Percentiles rank a stretch among this genome's conserved stretches.
These are phyloP conservation scores for Plutella xylostella DNA, from an alignment of 2,888 invertebrate genomes.

Conservation along the genomic window DNA sequence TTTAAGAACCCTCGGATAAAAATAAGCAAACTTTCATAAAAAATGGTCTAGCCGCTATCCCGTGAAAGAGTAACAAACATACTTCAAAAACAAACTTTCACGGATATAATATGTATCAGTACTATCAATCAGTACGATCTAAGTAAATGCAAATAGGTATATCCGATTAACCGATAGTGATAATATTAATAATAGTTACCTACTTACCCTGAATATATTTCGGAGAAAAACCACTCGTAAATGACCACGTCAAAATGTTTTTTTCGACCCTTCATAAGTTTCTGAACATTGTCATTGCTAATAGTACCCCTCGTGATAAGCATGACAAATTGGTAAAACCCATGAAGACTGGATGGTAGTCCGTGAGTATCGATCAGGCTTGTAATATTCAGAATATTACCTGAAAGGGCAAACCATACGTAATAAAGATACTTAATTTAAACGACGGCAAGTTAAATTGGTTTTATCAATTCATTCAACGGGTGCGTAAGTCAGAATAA, in stretches of 20 bases:
- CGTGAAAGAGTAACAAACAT: too few relatives aligned
- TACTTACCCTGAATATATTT: conserved; percentile 29
- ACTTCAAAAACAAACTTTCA: too few relatives aligned
- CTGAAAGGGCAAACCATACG: not conserved
- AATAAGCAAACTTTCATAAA: too few relatives aligned
- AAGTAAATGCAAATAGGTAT: too few relatives aligned
- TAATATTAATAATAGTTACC: not conserved
- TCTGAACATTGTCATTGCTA: conserved; percentile 23
- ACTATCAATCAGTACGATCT: too few relatives aligned
- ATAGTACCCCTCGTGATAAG: conserved; percentile 19
- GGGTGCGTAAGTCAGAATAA: too few relatives aligned
- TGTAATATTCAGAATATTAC: not conserved
- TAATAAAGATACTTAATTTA: not conserved
- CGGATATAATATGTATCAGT: too few relatives aligned
- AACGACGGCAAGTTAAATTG: not conserved
- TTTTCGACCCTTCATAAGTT: conserved; percentile 26
- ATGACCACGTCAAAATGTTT: conserved; percentile 33
- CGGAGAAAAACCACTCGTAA: conserved; percentile 37
- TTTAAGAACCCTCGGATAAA: too few relatives aligned
- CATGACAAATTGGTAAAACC: too few relatives aligned
- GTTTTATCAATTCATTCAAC: not conserved
- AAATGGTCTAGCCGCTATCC: too few relatives aligned
- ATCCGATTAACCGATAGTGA: not conserved
- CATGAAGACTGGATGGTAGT: too few relatives aligned
- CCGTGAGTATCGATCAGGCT: conserved; percentile 14